phyloP scores from a whole-genome alignment of 2,797 vertebrate species.

The Menidia menidia region DNA sequence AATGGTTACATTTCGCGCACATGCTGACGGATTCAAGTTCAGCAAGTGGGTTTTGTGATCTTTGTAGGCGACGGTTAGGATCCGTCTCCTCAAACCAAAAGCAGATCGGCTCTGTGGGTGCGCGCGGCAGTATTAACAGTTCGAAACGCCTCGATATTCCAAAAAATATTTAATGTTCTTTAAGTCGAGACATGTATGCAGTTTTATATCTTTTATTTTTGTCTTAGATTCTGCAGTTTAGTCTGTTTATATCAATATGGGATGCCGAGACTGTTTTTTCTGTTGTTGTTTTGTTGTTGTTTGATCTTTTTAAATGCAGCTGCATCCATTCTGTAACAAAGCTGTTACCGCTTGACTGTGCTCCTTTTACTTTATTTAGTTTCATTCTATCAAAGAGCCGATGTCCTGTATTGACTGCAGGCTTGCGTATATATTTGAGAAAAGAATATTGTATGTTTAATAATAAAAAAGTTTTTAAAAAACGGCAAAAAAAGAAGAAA shows the following conservation, averaged over 20 bases:
- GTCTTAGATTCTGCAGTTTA: conserved; percentile 63
- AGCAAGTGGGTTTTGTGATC: conserved; percentile 8
- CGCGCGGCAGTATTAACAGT: conserved; percentile 73
- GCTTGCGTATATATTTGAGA: conserved; percentile 85
- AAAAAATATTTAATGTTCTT: conserved; percentile 69
- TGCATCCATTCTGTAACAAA: conserved; percentile 72
- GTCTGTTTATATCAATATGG: conserved; percentile 50
- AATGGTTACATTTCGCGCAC: neutral
- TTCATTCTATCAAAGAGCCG: conserved; percentile 81
- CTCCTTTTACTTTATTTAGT: conserved; percentile 71
- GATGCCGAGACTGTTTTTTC: conserved; percentile 48
- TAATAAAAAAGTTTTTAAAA: conserved; percentile 72
- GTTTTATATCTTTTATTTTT: conserved; percentile 63
- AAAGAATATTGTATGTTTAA: conserved; percentile 80
- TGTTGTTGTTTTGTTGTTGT: conserved; percentile 12
- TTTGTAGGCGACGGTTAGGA: neutral
- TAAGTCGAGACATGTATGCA: conserved; percentile 62
- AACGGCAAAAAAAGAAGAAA: conserved; percentile 67
- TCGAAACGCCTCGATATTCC: conserved; percentile 72
- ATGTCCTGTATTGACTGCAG: conserved; percentile 94
- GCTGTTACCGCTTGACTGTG: conserved; percentile 78
- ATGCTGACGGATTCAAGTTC: conserved; percentile 14
- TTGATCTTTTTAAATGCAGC: conserved; percentile 45
- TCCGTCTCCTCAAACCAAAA: conserved; percentile 64
- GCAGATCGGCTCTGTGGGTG: conserved; percentile 53